Conservation (phyloP, 2,888 invertebrate species). For the Drosophila quinaria region DNA sequence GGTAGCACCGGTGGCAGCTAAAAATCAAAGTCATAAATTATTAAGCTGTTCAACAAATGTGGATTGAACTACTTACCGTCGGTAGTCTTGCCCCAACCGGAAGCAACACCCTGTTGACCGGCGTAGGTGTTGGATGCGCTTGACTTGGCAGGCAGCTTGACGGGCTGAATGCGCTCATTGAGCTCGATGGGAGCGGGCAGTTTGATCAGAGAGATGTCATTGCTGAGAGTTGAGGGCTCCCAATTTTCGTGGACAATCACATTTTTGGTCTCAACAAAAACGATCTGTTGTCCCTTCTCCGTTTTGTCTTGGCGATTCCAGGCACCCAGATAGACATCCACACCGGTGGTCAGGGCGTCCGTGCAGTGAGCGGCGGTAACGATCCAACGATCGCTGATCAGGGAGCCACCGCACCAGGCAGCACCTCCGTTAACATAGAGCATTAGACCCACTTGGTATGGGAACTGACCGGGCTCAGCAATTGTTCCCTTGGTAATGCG, state of each 20-base stretch:
- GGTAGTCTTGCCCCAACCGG: constrained; percentile 82
- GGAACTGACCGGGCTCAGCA: constrained; percentile 76
- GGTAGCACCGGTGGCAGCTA: constrained; percentile 62
- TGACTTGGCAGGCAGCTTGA: constrained; percentile 68
- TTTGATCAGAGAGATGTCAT: constrained; percentile 86
- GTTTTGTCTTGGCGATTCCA: constrained; percentile 65
- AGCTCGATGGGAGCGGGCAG: constrained; percentile 83
- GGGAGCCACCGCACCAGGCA: constrained; percentile 83
- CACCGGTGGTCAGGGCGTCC: constrained; percentile 67
- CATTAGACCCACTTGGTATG: constrained; percentile 80
- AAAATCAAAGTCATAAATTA: background rate
- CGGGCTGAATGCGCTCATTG: constrained; percentile 74
- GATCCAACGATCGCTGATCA: constrained; percentile 78
- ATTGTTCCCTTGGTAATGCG: constrained; percentile 79
- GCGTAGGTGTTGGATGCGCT: constrained; percentile 56
- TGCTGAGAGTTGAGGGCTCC: constrained; percentile 73
- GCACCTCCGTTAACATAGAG: constrained; percentile 53
- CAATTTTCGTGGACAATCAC: constrained; percentile 84
- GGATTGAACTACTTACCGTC: constrained; percentile 63
- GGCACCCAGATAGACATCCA: constrained; percentile 80
- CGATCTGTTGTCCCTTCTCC: constrained; percentile 71
- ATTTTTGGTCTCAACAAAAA: constrained; percentile 60
- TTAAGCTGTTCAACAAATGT: background rate
- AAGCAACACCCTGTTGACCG: constrained; percentile 69
- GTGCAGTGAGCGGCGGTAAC: constrained; percentile 84